Base-by-base conservation (phyloP, 2,888 invertebrate species). In the Athalia rosae region DNA sequence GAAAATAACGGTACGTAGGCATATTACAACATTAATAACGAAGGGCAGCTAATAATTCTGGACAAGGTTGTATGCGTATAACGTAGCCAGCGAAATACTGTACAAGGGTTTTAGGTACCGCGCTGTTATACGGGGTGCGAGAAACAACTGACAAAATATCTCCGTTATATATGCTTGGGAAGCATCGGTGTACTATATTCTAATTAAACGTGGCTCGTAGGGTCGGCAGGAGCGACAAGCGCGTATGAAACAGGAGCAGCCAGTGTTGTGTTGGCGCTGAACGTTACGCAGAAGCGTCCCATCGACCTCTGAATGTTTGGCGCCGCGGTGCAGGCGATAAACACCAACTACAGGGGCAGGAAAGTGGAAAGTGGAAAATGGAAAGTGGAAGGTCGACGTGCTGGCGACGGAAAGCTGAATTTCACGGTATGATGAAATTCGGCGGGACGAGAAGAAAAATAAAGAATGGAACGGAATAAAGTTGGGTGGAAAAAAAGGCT, bases 121-220 rank as follows among this genome's bases (percentile, higher is more conserved):
- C 50, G 8, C 41, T n/a, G 15, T 41, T n/a, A 13, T 43, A 4
- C 13, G n/a, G 45, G 56, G 50, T 8, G 50, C 9, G 58, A 71
- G 71, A 71, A 71, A 71, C 58, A 58, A 56, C 71, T 45, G 58
- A 45, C 71, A 71, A 71, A 71, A 71, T 56, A 71, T 71, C 71
- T 58, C 71, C 58, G 61, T 50, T 59, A 11, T 61, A 61, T 43
- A 47, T 15, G 15, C 43, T 61, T 48, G 48, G 47, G 71, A 5
- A 61, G 59, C 62, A 48, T 15, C 62, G 74, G 74, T 48, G 50
- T 74, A 74, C 61, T 74, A 74, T 59, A 74, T 74, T 74, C 74
- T 74, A 74, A 74, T 74, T 74, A 74, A 74, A 74, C 50, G 74
- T 62, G 61, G 48, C 61, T 74, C 61, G 62, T 62, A 62, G 62